Evolutionary conservation across 2,797 vertebrate species (phyloP).

Genomic region (Pantherophis alleghaniensis): DNA sequence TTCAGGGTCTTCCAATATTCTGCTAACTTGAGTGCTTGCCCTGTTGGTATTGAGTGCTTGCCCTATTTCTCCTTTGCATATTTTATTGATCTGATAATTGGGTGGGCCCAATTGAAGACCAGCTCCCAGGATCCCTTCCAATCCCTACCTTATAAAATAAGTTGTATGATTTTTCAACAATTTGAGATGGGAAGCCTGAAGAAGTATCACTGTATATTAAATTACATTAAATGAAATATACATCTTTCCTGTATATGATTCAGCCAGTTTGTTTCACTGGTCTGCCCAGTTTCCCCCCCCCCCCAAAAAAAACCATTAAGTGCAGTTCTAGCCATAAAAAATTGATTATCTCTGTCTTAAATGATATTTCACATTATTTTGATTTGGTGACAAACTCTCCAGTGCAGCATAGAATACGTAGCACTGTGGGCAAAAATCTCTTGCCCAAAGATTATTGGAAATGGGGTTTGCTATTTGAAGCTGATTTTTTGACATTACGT

Average conservation of each 20-base stretch:
- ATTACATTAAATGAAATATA: neutral
- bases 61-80: neutral
- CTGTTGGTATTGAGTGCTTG: neutral
- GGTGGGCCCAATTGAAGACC: neutral
- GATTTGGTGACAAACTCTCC: neutral
- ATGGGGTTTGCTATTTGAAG: neutral
- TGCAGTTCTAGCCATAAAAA: neutral
- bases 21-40: neutral
- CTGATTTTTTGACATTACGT: neutral
- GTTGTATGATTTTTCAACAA: neutral
- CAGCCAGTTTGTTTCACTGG: neutral
- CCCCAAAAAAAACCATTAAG: neutral
- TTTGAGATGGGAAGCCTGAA: neutral
- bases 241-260: neutral
- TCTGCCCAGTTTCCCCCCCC: fast-evolving
- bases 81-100: neutral
- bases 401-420: neutral
- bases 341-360: neutral
- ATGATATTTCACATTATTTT: neutral
- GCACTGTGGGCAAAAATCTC: neutral
- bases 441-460: neutral
- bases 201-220: neutral
- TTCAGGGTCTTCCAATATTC: neutral
- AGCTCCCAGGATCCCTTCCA: neutral
- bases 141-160: neutral